phyloP scores from a whole-genome alignment of 2,888 invertebrate species.

The Liposcelis brunnea region DNA sequence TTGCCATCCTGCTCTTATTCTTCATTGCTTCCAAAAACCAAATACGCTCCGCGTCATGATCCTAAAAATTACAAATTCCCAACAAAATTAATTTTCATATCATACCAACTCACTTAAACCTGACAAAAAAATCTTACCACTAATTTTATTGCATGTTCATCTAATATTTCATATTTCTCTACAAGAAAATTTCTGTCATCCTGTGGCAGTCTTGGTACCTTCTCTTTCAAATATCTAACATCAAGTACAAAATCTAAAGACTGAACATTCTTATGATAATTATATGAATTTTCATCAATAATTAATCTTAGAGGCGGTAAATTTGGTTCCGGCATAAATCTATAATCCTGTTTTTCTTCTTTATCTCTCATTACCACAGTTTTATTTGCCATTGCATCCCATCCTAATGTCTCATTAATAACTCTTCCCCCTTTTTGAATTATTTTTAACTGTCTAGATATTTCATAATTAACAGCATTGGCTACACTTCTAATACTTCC shows the following conservation, averaged over 20 bases:
- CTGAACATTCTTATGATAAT: conserved; percentile 18
- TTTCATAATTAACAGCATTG: conserved; percentile 77
- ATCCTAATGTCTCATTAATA: conserved; percentile 77
- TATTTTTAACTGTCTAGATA: conserved; percentile 57
- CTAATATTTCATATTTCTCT: conserved; percentile 36
- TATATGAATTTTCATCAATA: conserved; percentile 22
- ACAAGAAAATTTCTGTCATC: conserved; percentile 44
- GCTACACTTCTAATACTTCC: conserved; percentile 74
- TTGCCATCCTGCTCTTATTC: too few species aligned
- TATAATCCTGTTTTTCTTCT: conserved; percentile 79
- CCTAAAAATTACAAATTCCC: too few species aligned
- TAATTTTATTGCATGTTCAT: conserved; percentile 46
- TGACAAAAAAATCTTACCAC: conserved; percentile 34
- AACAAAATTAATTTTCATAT: too few species aligned
- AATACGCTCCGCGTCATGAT: too few species aligned
- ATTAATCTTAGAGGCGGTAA: conserved; percentile 67
- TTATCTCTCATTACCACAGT: conserved; percentile 95
- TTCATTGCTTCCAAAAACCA: too few species aligned
- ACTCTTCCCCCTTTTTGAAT: conserved; percentile 51
- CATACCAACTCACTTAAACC: too few species aligned
- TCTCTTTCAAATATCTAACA: conserved; percentile 39
- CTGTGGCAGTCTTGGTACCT: conserved; percentile 61
- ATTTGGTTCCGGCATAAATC: conserved; percentile 98
- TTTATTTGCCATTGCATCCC: conserved; percentile 51
- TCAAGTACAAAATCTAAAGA: conserved; percentile 28